These are phyloP conservation scores for Antigone vipio DNA, from an alignment of 2,113 vertebrate species.

Conservation along the genomic window DNA sequence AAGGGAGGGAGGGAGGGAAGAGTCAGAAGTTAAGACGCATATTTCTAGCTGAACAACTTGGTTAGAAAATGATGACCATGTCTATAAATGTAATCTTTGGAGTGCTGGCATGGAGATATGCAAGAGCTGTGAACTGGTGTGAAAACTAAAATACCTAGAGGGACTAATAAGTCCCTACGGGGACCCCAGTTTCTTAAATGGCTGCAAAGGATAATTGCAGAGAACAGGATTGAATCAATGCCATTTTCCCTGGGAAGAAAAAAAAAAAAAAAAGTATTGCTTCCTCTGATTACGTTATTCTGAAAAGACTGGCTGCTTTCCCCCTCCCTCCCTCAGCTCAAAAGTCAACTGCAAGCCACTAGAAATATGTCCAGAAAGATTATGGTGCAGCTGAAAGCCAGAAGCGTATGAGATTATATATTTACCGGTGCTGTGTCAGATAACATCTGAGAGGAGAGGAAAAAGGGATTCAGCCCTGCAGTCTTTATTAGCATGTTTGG, in stretches of 20 bases:
- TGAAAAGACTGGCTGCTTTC: constrained; percentile 9
- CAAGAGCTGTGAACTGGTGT: constrained; percentile 62
- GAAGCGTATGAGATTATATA: constrained; percentile 25
- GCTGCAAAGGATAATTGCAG: constrained; percentile 71
- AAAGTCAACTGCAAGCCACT: constrained; percentile 36
- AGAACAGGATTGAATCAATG: constrained; percentile 48
- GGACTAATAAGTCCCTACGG: constrained; percentile 56
- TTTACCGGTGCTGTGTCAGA: constrained; percentile 47
- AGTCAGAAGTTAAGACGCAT: constrained; percentile 3
- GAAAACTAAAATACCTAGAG: constrained; percentile 65
- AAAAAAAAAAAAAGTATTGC: not conserved
- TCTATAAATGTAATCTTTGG: constrained; percentile 47
- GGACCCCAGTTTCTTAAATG: constrained; percentile 63
- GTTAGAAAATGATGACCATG: constrained; percentile 39
- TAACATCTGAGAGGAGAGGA: constrained; percentile 2
- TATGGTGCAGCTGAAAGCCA: constrained; percentile 22
- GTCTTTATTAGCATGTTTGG: constrained; percentile 40
- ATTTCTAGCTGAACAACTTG: constrained; percentile 30
- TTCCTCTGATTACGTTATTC: constrained; percentile 15
- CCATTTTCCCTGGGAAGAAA: not conserved
- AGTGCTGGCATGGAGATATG: constrained; percentile 45
- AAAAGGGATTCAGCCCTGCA: not conserved
- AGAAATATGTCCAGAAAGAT: constrained; percentile 36
- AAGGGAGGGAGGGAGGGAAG: constrained; percentile 4
- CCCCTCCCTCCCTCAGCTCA: not conserved